Conservation (phyloP, 2,797 vertebrate species). For the Prunella strophiata region DNA sequence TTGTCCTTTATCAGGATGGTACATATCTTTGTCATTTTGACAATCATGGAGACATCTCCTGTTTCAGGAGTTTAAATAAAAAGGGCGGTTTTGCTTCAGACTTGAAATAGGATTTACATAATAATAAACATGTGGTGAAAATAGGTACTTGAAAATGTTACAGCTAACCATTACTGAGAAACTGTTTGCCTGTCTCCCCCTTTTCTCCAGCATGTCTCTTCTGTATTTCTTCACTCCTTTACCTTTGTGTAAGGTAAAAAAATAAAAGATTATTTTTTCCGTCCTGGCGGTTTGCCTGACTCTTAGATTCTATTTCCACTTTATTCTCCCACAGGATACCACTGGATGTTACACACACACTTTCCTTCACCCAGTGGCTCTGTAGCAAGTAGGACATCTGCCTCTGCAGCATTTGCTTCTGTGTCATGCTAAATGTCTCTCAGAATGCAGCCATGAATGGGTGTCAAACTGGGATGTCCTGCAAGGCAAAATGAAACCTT, state of each 20-base stretch:
- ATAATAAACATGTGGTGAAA: not conserved
- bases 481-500: not conserved
- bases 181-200: not conserved
- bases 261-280: not conserved
- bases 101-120: not conserved
- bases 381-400: not conserved
- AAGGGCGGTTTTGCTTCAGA: not conserved
- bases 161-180: not conserved
- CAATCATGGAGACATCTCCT: not conserved
- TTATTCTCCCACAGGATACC: not conserved
- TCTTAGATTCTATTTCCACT: not conserved
- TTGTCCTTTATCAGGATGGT: not conserved
- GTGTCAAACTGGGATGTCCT: not conserved
- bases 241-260: not conserved
- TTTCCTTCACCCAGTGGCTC: not conserved
- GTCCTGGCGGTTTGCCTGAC: not conserved
- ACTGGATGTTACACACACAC: accelerated
- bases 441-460: not conserved
- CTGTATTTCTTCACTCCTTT: not conserved
- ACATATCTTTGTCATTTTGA: not conserved
- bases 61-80: not conserved
- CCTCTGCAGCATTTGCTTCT: not conserved
- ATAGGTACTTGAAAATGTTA: not conserved
- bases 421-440: not conserved
- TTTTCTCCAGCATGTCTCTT: not conserved